Conservation (phyloP, 2,888 invertebrate species). For the Epinotia ramella region DNA sequence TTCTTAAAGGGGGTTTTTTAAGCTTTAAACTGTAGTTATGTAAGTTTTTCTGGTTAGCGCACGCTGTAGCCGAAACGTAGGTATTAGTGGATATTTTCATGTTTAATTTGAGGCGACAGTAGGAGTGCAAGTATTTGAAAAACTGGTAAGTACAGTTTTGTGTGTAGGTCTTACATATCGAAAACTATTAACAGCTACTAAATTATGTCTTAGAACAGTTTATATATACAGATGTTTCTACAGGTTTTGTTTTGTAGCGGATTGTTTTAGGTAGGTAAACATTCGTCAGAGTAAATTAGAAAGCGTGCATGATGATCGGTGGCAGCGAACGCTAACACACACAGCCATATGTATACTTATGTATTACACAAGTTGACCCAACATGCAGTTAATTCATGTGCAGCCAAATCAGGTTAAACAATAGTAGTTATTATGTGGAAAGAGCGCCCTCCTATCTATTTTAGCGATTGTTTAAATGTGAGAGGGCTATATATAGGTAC, state of each 20-base stretch:
- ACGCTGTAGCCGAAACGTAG: too few relatives aligned
- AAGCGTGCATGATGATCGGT: constrained; percentile 69
- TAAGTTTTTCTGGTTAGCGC: too few relatives aligned
- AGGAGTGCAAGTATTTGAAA: background rate
- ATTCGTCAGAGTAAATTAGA: constrained; percentile 81
- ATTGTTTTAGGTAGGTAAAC: constrained; percentile 56
- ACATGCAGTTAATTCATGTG: constrained; percentile 28
- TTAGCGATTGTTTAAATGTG: too few relatives aligned
- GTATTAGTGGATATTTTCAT: too few relatives aligned
- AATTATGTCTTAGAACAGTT: background rate
- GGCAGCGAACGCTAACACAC: constrained; percentile 53
- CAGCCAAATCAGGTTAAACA: constrained; percentile 19
- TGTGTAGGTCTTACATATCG: background rate
- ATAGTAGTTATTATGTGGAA: constrained; percentile 3
- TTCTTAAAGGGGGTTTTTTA: too few relatives aligned
- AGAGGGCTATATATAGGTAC: background rate
- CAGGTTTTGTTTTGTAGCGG: background rate
- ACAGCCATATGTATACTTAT: constrained; percentile 44
- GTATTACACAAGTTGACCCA: constrained; percentile 33
- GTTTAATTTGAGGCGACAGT: background rate
- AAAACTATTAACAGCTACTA: background rate
- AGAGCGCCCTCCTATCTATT: background rate
- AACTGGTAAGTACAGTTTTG: background rate
- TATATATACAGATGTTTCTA: background rate
- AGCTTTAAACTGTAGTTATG: too few relatives aligned